Conservation (phyloP, 2,113 vertebrate species). For the Tupaia tana region DNA sequence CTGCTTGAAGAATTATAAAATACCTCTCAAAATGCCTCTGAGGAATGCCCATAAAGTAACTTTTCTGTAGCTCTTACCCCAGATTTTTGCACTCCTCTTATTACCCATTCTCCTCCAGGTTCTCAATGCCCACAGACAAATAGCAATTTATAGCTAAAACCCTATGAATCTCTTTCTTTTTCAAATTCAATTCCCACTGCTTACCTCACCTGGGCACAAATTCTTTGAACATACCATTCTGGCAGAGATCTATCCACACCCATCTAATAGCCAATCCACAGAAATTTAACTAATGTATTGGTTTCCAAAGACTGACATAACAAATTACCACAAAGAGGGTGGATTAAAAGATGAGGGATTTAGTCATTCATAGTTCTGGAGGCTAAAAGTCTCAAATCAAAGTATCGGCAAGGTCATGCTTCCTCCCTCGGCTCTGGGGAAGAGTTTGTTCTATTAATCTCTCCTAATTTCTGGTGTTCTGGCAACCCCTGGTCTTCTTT, state of each 20-base stretch:
- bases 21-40: neutral
- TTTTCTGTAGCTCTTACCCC: accelerated
- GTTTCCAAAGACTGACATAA: neutral
- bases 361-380: neutral
- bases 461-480: neutral
- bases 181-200: neutral
- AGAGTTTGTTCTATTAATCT: neutral
- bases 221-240: neutral
- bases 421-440: neutral
- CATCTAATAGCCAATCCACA: neutral
- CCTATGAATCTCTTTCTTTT: neutral
- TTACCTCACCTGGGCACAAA: neutral
- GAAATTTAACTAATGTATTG: neutral
- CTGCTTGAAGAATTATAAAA: neutral
- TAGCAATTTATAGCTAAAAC: neutral
- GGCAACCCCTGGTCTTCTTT: too few relatives aligned
- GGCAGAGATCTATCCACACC: neutral
- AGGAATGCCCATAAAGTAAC: neutral
- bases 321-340: neutral
- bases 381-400: neutral
- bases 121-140: neutral
- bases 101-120: neutral
- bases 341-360: neutral
- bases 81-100: neutral
- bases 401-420: neutral